Conservation (phyloP, 2,888 invertebrate species). For the Agapostemon virescens region DNA sequence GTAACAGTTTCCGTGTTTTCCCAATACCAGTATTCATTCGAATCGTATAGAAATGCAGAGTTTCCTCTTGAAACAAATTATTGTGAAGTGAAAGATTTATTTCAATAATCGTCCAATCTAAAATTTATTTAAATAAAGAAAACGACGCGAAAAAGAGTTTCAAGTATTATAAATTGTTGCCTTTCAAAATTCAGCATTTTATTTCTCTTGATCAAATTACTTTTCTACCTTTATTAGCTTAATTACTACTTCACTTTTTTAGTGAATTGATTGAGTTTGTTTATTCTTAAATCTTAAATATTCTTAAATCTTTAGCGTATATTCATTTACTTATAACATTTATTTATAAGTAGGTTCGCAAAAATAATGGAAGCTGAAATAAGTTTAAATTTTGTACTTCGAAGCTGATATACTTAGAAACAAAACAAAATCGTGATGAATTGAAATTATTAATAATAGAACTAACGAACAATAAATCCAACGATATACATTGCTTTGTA, state of each 20-base stretch:
- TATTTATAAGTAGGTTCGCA: neutral
- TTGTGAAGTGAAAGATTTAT: neutral
- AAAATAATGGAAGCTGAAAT: no score
- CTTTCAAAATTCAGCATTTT: neutral
- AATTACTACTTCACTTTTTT: neutral
- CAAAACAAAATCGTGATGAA: neutral
- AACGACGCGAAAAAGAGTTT: neutral
- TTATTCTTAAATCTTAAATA: neutral
- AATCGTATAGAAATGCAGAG: neutral
- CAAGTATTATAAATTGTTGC: neutral
- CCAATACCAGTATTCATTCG: conserved; percentile 29
- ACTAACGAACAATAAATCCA: no score
- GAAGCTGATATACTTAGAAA: neutral
- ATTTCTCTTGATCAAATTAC: neutral
- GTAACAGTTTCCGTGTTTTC: conserved; percentile 54
- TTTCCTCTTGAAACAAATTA: neutral
- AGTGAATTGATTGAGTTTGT: no score
- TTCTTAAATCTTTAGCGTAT: neutral
- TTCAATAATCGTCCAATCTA: neutral
- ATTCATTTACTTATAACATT: neutral
- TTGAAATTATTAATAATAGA: no score
- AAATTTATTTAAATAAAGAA: neutral
- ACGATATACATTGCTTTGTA: no score
- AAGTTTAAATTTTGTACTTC: neutral
- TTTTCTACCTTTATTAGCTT: neutral